phyloP scores from a whole-genome alignment of 1,140 invertebrate species.

The Trialeurodes vaporariorum region DNA sequence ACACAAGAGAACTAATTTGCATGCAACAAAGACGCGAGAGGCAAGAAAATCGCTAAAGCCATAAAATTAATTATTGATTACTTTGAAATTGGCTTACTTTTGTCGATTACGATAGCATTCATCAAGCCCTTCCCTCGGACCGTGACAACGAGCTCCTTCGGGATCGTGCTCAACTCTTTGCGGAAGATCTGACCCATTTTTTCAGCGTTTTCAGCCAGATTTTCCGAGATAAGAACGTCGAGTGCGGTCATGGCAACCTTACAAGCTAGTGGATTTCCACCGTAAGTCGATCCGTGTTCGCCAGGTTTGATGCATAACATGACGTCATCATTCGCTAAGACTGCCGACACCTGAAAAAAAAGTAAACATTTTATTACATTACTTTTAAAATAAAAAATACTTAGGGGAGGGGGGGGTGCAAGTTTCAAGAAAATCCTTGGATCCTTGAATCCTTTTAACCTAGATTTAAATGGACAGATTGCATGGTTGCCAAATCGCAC shows the following conservation, averaged over 20 bases:
- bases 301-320: slow-evolving; percentile 65
- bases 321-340: slow-evolving; percentile 55
- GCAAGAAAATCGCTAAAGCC: neutral
- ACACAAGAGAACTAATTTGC: no score
- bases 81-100: slow-evolving; percentile 38
- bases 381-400: no score
- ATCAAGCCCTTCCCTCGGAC: slow-evolving; percentile 64
- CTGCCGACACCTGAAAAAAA: slow-evolving; percentile 48
- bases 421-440: no score
- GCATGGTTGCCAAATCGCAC: no score
- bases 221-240: slow-evolving; percentile 55
- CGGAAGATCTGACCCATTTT: slow-evolving; percentile 53
- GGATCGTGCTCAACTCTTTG: slow-evolving; percentile 44
- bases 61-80: no score
- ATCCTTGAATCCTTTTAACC: no score
- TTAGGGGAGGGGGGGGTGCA: no score
- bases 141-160: slow-evolving; percentile 46
- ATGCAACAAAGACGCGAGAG: no score
- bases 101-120: slow-evolving; percentile 59
- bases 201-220: slow-evolving; percentile 56
- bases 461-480: no score
- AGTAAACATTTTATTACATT: no score
- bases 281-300: slow-evolving; percentile 73
- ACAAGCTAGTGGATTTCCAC: slow-evolving; percentile 69
- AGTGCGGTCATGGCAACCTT: slow-evolving; percentile 47